Base-by-base conservation (phyloP, 2,113 vertebrate species). In the Camelus bactrianus region DNA sequence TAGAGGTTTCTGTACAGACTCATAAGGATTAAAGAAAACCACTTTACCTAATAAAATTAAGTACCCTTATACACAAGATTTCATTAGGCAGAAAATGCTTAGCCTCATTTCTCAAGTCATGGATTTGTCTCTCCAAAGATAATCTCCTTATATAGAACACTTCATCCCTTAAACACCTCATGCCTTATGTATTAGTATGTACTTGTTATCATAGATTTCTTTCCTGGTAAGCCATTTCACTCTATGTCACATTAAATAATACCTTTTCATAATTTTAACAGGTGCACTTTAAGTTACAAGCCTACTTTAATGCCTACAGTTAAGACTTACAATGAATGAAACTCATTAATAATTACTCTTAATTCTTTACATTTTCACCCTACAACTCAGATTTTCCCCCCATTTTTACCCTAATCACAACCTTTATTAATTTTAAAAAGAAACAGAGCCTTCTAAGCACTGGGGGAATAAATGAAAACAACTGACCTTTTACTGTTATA, bases 21-120 rank as follows among this genome's bases (percentile, higher is more conserved):
- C 17, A 50, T 2, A 87, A 93, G 38, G 60, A 89, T 67, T 92
- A 85, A 86, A 60, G 26, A 82, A 88, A 93, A 72, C 22, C 42
- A 89, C n/a, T 91, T 93, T 46, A 77, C 52, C 48, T 95, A 92
- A 79, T 70, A 92, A 75, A 95, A 95, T 60, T 67, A 94, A 91
- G 12, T 42, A 64, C 3, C 26, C 52, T 89, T 89, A 95, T 28
- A 42, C 13, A 65, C 2, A 79, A 91, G 52, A 73, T 93, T 90
- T 87, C 88, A 80, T 60, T 67, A 54, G 26, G 77, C 7, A 90
- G 35, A 90, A 95, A 85, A 76, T 58, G 54, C 42, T 88, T 94
- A 80, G 35, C 20, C 46, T 79, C 15, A 69, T 72, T 93, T 90
- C 67, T 64, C 48, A 85, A 69, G 26, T 85, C 72, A 89, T 32